Evolutionary conservation across 2,113 vertebrate genomes (phyloP).

Genomic region (Scolopax mira): DNA sequence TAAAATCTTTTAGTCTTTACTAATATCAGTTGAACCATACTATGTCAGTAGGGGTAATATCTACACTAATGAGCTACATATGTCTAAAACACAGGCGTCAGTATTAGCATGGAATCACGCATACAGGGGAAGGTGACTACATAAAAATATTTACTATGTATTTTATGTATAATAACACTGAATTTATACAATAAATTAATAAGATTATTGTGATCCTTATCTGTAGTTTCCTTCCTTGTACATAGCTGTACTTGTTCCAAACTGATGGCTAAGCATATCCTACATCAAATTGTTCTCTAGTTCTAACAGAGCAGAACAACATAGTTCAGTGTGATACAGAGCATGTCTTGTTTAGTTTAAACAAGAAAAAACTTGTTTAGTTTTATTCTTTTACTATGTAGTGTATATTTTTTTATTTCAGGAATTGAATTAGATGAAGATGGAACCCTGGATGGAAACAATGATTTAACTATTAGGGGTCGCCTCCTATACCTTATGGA

Average conservation of each 20-base stretch:
- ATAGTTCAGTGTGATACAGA: background rate
- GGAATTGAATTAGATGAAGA: slow-evolving; percentile 92
- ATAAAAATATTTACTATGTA: background rate
- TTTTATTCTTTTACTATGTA: background rate
- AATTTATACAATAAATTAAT: background rate
- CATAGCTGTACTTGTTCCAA: background rate
- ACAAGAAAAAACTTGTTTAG: too few species aligned
- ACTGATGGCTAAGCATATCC: background rate
- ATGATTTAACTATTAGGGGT: slow-evolving; percentile 88
- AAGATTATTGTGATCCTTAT: background rate
- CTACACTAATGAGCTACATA: background rate
- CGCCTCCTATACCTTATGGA: slow-evolving; percentile 90
- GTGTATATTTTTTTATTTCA: slow-evolving; percentile 40
- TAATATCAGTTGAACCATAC: background rate
- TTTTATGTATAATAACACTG: background rate
- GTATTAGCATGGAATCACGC: background rate
- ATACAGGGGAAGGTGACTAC: background rate
- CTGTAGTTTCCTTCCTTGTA: background rate
- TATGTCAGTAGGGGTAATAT: background rate
- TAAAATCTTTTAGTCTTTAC: background rate
- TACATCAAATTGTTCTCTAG: background rate
- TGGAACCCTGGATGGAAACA: slow-evolving; percentile 77
- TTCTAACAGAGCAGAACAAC: background rate
- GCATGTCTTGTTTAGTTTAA: background rate
- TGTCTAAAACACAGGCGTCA: background rate